Evolutionary conservation across 2,888 invertebrate genomes (phyloP), one percentile per base, ranked within the genome.

Genomic region (Anorthoa munda): DNA sequence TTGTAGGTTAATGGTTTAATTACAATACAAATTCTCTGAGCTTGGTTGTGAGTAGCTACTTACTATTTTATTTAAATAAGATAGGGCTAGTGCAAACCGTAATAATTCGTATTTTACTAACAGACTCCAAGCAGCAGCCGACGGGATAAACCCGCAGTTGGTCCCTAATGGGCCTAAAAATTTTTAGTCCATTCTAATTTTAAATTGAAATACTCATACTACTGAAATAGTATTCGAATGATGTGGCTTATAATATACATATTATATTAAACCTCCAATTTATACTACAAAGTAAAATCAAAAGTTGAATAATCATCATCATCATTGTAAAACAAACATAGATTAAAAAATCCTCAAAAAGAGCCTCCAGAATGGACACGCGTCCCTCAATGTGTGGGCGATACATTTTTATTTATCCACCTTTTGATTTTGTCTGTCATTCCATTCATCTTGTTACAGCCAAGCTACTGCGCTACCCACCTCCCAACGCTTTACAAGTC

Each of bases 401-500:
- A 91, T 89, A 86, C 75, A 79, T 91, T 76, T 75, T 92, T 92
- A 91, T 92, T 91, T 92, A 91, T 83, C 66, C 70, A 90, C 58
- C 81, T 86, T 90, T 89, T 93, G 87, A 92, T 93, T 93, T 91
- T 88, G 91, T 91, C 86, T 90, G 92, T 92, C 91, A 90, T 88
- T 91, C 89, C 90, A 92, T 93, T 94, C 93, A 92, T 88, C 92
- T 94, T 90, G 93, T 93, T 93, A 91, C 85, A 80, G 82, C 83
- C 81, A 88, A 75, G 95, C 95, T 95, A 95, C 95, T 87, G 95
- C 93, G 93, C 94, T 95, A 93, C 91, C 84, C 86, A 87, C 80
- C 88, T 89, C 87, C 88, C 77, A 83, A 82, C 85, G 86, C 80
- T 77, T 83, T 87, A 92, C 89, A 88, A 88, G 89, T 88, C 88